phyloP scores from a whole-genome alignment of 2,888 invertebrate genomes.

The Orthosia incerta region DNA sequence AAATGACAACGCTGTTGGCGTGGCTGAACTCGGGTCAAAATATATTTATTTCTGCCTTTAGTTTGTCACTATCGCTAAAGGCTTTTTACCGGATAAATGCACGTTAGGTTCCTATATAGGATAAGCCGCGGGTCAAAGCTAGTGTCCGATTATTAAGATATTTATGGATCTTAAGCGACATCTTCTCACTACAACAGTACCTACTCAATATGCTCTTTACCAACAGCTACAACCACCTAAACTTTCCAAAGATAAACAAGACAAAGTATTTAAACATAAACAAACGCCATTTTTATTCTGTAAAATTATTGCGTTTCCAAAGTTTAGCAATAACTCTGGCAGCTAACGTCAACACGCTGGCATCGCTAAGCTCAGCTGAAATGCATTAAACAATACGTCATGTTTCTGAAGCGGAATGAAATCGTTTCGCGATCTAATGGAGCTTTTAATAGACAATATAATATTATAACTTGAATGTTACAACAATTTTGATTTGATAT shows the following conservation, averaged over 20 bases:
- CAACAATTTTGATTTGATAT: neutral
- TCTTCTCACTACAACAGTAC: neutral
- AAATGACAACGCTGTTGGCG: too few relatives aligned
- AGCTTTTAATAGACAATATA: neutral
- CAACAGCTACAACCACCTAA: neutral
- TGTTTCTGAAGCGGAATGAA: neutral
- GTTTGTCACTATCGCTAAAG: too few relatives aligned
- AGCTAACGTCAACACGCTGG: conserved; percentile 3
- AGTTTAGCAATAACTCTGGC: conserved; percentile 14
- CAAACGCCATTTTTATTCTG: conserved; percentile 6
- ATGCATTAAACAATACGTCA: conserved; percentile 1
- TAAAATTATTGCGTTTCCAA: neutral
- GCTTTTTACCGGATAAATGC: too few relatives aligned
- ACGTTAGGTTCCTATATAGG: too few relatives aligned
- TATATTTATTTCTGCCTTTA: too few relatives aligned
- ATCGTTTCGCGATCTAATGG: conserved; percentile 1
- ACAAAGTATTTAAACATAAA: conserved; percentile 2
- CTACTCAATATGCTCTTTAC: neutral
- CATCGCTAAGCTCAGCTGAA: conserved; percentile 1
- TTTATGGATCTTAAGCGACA: neutral
- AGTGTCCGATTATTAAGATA: neutral
- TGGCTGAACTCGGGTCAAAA: too few relatives aligned
- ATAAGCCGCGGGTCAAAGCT: too few relatives aligned
- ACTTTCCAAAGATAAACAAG: neutral
- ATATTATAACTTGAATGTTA: neutral